Percentiles rank a stretch among this genome's conserved stretches.
These are phyloP conservation scores for Campylomormyrus tamandua DNA, from an alignment of 2,113 vertebrate genomes.

Conservation along the genomic window DNA sequence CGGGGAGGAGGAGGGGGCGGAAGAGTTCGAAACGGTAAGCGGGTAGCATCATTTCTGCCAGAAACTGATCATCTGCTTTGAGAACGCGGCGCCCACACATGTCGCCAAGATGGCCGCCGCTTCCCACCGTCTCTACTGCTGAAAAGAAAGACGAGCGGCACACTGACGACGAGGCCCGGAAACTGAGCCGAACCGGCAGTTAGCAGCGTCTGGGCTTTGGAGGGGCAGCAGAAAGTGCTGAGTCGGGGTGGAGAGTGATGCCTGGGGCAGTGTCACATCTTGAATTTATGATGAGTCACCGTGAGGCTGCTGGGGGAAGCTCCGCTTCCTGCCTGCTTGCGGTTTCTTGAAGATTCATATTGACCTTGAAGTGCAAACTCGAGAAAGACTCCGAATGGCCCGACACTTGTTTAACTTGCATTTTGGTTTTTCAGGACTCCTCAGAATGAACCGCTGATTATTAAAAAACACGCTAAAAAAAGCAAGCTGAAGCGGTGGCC, in stretches of 20 bases:
- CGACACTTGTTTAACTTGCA: background rate
- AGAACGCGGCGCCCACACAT: background rate
- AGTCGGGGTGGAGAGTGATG: background rate
- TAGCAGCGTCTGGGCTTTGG: background rate
- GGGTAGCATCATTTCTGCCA: background rate
- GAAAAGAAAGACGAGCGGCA: background rate
- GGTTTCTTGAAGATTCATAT: background rate
- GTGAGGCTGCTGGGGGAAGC: background rate
- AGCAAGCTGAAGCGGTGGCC: background rate
- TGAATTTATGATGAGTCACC: background rate
- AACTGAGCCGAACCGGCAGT: background rate
- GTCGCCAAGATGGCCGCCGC: background rate
- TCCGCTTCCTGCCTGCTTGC: background rate
- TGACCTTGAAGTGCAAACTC: background rate
- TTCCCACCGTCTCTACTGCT: background rate
- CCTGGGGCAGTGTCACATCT: background rate
- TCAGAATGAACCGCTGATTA: background rate
- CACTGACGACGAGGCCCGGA: background rate
- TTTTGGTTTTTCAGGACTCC: background rate
- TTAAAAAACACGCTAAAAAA: background rate
- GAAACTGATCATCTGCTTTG: background rate
- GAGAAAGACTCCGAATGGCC: background rate
- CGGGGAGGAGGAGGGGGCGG: background rate
- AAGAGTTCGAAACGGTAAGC: background rate
- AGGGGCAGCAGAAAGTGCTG: background rate